A percentile compares a stretch with the other conserved stretches of the same genome.
Conservation (phyloP, 2,888 invertebrate species). For the Acanthococcus lagerstroemiae region DNA sequence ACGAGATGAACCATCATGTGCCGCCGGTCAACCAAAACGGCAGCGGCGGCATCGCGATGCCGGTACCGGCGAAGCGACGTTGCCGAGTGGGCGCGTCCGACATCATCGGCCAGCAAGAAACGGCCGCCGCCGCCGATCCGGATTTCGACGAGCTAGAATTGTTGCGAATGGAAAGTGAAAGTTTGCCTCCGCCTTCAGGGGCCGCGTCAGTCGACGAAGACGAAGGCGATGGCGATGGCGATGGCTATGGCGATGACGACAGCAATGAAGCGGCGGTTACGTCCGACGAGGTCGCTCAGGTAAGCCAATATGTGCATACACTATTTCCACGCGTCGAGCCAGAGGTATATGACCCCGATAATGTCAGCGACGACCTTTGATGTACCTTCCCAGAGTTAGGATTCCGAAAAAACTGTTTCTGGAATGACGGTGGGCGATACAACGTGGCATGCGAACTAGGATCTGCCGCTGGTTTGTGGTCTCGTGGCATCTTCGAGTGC, state of each 20-base stretch:
- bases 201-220: background rate
- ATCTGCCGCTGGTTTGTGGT: too few species aligned
- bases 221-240: too few species aligned
- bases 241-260: background rate
- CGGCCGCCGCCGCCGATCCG: conserved; percentile 2
- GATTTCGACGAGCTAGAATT: conserved; percentile 19
- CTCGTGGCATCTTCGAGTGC: too few species aligned
- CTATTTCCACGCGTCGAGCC: too few species aligned
- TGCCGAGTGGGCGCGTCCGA: conserved; percentile 68
- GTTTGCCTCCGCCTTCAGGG: background rate
- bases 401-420: too few species aligned
- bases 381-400: too few species aligned
- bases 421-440: too few species aligned
- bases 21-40: conserved; percentile 62
- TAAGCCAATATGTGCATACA: too few species aligned
- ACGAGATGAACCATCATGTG: conserved; percentile 83
- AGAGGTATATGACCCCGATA: too few species aligned
- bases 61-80: conserved; percentile 45
- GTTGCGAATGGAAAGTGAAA: conserved; percentile 26
- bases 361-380: too few species aligned
- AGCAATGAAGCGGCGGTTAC: background rate
- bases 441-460: too few species aligned
- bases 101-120: conserved; percentile 28
- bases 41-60: conserved; percentile 30
- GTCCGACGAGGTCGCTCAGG: conserved; percentile 17